A percentile compares a stretch with the other conserved stretches of the same genome.
Conservation (phyloP, 2,797 vertebrate genomes). For the Halcyon smyrnensis region DNA sequence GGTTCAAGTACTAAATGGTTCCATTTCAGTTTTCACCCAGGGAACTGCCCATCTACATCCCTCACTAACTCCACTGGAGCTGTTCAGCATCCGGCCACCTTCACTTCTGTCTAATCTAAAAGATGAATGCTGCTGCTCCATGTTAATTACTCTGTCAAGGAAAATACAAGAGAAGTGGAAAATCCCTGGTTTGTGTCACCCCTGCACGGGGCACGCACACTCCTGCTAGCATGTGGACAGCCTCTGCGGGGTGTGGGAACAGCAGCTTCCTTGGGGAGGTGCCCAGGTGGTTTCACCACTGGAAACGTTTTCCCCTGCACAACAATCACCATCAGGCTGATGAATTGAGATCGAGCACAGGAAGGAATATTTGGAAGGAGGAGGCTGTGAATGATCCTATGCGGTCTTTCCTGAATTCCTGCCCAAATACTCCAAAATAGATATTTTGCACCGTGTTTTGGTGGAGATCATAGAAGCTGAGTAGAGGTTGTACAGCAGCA, state of each 20-base stretch:
- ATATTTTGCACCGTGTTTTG: background rate
- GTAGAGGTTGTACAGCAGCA: background rate
- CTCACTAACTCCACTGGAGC: background rate
- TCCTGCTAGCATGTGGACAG: background rate
- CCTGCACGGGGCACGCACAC: accelerated
- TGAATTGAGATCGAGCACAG: background rate
- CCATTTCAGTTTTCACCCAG: background rate
- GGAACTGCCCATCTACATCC: background rate
- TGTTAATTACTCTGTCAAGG: background rate
- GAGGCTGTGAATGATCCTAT: background rate
- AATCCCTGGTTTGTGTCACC: background rate
- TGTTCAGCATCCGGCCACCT: background rate
- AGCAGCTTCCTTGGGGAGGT: background rate
- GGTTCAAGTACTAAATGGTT: background rate
- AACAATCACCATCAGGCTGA: background rate
- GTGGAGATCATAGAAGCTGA: background rate
- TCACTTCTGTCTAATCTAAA: background rate
- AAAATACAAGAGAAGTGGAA: background rate
- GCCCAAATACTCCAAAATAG: background rate
- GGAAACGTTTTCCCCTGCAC: background rate
- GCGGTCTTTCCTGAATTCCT: background rate
- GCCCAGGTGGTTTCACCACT: background rate
- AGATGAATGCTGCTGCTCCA: background rate
- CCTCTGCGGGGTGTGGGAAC: background rate
- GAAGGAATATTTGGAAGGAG: background rate